Evolutionary conservation across 2,113 vertebrate genomes (phyloP).

Genomic region (Pimephales promelas): DNA sequence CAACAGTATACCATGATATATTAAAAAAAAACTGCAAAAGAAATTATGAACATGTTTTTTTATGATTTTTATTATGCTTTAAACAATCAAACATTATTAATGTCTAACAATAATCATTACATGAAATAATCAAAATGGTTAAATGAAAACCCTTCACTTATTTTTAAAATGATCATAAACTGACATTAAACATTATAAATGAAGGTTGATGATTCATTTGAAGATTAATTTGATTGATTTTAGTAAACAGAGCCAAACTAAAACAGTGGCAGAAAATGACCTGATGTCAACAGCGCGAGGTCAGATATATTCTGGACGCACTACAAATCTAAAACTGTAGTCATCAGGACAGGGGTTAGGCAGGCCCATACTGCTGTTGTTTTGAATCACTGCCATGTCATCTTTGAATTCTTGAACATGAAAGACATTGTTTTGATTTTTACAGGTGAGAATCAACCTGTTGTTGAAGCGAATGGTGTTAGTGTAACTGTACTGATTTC

Average conservation of each 20-base stretch:
- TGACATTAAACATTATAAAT: neutral
- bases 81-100: neutral
- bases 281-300: neutral
- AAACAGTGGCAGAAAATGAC: neutral
- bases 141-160: neutral
- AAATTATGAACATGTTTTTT: neutral
- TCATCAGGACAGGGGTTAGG: conserved; percentile 65
- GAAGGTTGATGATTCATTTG: neutral
- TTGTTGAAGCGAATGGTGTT: conserved; percentile 66
- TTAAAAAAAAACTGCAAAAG: neutral
- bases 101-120: neutral
- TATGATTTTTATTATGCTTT: neutral
- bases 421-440: conserved; percentile 59
- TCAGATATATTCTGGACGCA: conserved; percentile 71
- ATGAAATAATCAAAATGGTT: neutral
- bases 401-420: conserved; percentile 69
- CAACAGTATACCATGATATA: neutral
- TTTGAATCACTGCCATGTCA: conserved; percentile 50
- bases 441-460: conserved; percentile 70
- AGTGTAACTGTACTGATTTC: rapidly evolving
- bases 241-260: neutral
- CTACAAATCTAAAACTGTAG: conserved; percentile 65
- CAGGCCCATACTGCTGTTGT: conserved; percentile 54
- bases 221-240: neutral
- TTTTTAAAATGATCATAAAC: neutral